A percentile compares a stretch with the other conserved stretches of the same genome.
Conservation (phyloP, 2,113 vertebrate species). For the Carettochelys insculpta region DNA sequence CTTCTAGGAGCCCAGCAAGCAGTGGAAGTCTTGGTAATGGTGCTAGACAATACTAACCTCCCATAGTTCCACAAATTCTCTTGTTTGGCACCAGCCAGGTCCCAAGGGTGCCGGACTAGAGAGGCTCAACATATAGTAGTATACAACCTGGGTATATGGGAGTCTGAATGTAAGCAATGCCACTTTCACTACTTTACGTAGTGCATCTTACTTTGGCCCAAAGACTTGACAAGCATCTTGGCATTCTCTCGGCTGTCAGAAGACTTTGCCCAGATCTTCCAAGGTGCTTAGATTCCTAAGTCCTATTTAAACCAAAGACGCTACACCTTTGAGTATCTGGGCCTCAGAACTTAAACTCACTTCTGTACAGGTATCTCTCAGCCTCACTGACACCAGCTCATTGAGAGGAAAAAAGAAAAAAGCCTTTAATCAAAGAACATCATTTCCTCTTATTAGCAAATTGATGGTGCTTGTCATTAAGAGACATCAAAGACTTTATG, state of each 20-base stretch:
- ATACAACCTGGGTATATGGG: not conserved
- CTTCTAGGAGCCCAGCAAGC: too few relatives aligned
- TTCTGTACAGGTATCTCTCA: rapidly evolving
- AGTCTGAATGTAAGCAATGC: not conserved
- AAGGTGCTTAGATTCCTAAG: not conserved
- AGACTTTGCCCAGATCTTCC: not conserved
- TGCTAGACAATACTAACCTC: too few relatives aligned
- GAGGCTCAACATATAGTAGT: too few relatives aligned
- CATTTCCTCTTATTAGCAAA: rapidly evolving
- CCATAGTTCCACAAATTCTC: too few relatives aligned
- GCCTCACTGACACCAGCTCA: rapidly evolving
- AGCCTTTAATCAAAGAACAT: rapidly evolving
- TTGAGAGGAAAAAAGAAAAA: not conserved
- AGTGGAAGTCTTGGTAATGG: too few relatives aligned
- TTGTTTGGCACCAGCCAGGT: too few relatives aligned
- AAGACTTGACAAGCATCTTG: not conserved
- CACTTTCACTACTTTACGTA: not conserved
- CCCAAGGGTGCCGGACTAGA: too few relatives aligned
- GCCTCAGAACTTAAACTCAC: not conserved
- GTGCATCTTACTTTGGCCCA: not conserved
- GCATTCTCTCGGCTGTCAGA: not conserved
- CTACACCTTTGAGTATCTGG: not conserved
- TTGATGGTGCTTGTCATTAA: not conserved
- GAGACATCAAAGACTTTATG: not conserved
- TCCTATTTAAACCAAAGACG: not conserved